Conservation (phyloP, 2,797 vertebrate species). For the Toxotes lorentzi region DNA sequence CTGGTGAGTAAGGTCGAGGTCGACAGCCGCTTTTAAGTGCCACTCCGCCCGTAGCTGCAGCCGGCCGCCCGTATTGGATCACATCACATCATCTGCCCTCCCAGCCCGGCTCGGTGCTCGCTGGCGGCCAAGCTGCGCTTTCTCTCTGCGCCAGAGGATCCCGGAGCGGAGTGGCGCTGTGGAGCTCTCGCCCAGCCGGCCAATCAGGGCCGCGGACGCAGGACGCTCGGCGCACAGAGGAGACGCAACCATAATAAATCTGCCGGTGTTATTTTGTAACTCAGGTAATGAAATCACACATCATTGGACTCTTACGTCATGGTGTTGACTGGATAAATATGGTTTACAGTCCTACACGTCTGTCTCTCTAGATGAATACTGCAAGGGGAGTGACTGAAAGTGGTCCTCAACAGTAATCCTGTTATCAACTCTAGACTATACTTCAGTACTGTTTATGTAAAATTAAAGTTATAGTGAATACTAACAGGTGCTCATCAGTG, state of each 20-base stretch:
- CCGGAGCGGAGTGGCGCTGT: constrained; percentile 62
- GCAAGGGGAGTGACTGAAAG: not conserved
- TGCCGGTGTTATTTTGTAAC: constrained; percentile 61
- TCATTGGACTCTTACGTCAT: constrained; percentile 73
- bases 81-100: constrained; percentile 74
- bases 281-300: constrained; percentile 79
- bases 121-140: constrained; percentile 70
- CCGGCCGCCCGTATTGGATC: constrained; percentile 75
- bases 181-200: constrained; percentile 52
- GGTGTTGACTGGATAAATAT: constrained; percentile 3
- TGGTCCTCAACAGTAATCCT: not conserved
- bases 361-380: not conserved
- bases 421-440: not conserved
- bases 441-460: not conserved
- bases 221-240: constrained; percentile 45
- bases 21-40: constrained; percentile 70
- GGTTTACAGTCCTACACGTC: not conserved
- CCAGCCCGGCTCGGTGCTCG: constrained; percentile 63
- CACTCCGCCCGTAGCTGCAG: constrained; percentile 71
- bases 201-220: constrained; percentile 80
- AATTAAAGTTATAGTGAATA: not conserved
- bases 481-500: not conserved
- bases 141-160: constrained; percentile 79
- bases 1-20: constrained; percentile 53
- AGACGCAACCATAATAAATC: constrained; percentile 68